Conservation (phyloP, 2,797 vertebrate genomes). For the Acanthurus lineatus region DNA sequence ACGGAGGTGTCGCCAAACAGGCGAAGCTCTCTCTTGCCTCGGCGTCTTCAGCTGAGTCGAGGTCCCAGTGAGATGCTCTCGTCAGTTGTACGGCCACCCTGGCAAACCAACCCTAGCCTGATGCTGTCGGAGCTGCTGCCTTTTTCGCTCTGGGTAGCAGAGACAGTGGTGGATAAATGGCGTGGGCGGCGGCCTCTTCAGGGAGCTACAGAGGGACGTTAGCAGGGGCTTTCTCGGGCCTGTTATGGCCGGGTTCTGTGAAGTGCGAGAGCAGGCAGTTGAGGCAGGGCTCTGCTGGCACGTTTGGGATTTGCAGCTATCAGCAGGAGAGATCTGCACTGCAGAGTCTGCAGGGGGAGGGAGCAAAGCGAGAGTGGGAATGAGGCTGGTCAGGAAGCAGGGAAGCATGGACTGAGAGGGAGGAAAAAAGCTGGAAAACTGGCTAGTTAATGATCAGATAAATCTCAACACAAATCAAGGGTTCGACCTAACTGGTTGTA, state of each 20-base stretch:
- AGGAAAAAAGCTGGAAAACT: slow-evolving; percentile 41
- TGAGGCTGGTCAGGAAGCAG: slow-evolving; percentile 48
- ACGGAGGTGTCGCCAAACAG: slow-evolving; percentile 52
- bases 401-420: slow-evolving; percentile 42
- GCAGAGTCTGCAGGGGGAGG: slow-evolving; percentile 79
- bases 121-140: slow-evolving; percentile 17
- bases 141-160: slow-evolving; percentile 1
- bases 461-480: slow-evolving; percentile 35
- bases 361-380: slow-evolving; percentile 52
- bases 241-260: slow-evolving; percentile 59
- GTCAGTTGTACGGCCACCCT: slow-evolving; percentile 14
- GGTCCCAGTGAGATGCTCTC: slow-evolving; percentile 18
- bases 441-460: slow-evolving; percentile 40
- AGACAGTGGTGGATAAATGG: slow-evolving; percentile 14
- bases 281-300: slow-evolving; percentile 73
- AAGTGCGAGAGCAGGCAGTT: slow-evolving; percentile 62
- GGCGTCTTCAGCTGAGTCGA: slow-evolving; percentile 12
- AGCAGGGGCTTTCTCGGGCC: slow-evolving; percentile 32
- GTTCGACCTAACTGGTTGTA: slow-evolving; percentile 17
- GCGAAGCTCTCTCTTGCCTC: slow-evolving; percentile 48
- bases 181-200: slow-evolving; percentile 38
- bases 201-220: slow-evolving; percentile 37
- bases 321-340: slow-evolving; percentile 87
- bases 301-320: slow-evolving; percentile 82
- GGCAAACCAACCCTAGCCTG: slow-evolving; percentile 26